These are phyloP conservation scores for Magallana nippona DNA, from an alignment of 2,888 invertebrate species.

Conservation along the genomic window DNA sequence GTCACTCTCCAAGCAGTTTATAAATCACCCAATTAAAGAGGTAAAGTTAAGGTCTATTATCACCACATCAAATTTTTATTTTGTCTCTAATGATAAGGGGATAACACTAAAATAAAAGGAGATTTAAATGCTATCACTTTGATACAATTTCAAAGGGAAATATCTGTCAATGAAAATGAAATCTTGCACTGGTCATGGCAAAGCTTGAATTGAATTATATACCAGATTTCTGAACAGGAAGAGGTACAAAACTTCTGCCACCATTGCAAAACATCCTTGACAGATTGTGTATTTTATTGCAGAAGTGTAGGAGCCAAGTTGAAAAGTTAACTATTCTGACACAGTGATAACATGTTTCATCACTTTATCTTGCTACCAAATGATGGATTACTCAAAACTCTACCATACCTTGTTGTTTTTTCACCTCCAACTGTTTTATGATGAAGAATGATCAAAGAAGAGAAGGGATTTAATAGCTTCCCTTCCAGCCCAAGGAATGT, in stretches of 20 bases:
- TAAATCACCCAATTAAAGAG: conserved; percentile 24
- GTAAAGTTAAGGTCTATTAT: neutral
- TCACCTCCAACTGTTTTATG: conserved; percentile 33
- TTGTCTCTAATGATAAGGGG: conserved; percentile 3
- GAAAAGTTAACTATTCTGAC: conserved; percentile 16
- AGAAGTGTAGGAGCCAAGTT: conserved; percentile 22
- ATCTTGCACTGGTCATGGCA: neutral
- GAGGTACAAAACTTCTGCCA: neutral
- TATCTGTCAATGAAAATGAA: neutral
- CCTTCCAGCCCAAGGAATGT: conserved; percentile 7
- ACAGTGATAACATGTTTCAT: conserved; percentile 31
- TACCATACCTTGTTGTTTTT: conserved; percentile 29
- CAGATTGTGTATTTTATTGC: conserved; percentile 26
- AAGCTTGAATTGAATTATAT: neutral
- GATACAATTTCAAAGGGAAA: conserved; percentile 10
- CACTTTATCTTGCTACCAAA: conserved; percentile 22
- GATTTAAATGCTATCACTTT: conserved; percentile 7
- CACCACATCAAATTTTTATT: conserved; percentile 3
- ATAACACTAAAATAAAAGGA: neutral
- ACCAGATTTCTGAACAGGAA: neutral
- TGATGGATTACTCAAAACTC: conserved; percentile 29
- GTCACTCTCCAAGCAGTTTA: conserved; percentile 25
- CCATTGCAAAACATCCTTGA: neutral
- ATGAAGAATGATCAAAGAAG: conserved; percentile 27
- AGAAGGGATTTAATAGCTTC: conserved; percentile 18